Evolutionary conservation across 2,888 invertebrate genomes (phyloP), one percentile per base, ranked within the genome.

Genomic region (Drosophila putrida): DNA sequence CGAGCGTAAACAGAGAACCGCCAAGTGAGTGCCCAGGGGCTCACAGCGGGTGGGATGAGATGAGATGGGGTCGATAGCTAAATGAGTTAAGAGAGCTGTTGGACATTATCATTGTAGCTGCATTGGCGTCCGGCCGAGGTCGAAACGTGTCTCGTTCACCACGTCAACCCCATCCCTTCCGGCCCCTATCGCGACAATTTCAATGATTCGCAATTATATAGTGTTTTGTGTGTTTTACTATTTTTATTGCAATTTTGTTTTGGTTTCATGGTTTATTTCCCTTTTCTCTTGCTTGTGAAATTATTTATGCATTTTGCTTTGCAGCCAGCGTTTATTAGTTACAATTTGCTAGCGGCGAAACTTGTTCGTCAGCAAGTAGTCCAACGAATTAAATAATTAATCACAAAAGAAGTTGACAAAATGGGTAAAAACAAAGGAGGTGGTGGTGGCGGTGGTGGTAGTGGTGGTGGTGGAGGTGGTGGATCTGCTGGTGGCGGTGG

Each of bases 351-450:
- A 61, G 71, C 65, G 74, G 75, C 51, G 50, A 71, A 68, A 82
- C 72, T 88, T 65, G 80, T 60, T 50, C 60, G 63, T 63, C 61
- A 62, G 57, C 62, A 68, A 78, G 60, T 74, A 76, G 59, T 74
- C 51, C 58, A 88, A 66, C 75, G 66, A 58, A 55, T 71, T 66
- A 44, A 73, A 74, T 77, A 80, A 62, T 66, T 71, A 47, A 67
- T 47, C 44, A n/a, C 54, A 64, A 44, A 54, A 61, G 51, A 65
- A 84, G 75, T 82, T 80, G 25, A 38, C 13, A 64, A 54, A 65
- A 91, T 91, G 91, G 91, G 91, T 13, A 91, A 91, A 87, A 91
- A 91, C 73, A 91, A 91, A 75, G 89, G 88, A 9, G 83, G 84
- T 2, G 82, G 89, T 1, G 89, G 84, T 8, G 83, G 88, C 1